These are phyloP conservation scores for Aplochiton taeniatus DNA, from an alignment of 2,797 vertebrate species.

Conservation along the genomic window DNA sequence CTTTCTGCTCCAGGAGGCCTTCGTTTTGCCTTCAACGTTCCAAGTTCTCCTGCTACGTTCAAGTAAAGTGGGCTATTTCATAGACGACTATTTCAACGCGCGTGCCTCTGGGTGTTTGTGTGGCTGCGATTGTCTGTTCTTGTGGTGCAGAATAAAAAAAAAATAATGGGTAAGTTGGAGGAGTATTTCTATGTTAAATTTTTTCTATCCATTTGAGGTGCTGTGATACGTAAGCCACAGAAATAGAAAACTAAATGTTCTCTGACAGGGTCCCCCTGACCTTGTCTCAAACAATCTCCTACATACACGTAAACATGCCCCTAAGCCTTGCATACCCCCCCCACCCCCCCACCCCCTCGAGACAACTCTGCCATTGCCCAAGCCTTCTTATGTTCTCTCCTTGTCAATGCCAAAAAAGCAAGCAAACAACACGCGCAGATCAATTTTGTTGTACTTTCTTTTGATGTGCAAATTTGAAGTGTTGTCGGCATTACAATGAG, in stretches of 20 bases:
- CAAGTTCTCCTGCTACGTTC: no score
- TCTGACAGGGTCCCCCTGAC: slow-evolving; percentile 70
- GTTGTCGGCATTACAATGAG: slow-evolving; percentile 17
- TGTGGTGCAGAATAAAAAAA: no score
- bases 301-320: slow-evolving; percentile 39
- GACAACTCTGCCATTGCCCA: slow-evolving; percentile 55
- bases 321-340: slow-evolving; percentile 25
- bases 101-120: background rate
- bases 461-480: background rate
- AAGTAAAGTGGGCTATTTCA: no score
- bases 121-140: slow-evolving; percentile 10
- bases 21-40: slow-evolving; percentile 46
- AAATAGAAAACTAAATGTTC: slow-evolving; percentile 67
- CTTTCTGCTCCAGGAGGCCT: slow-evolving; percentile 41
- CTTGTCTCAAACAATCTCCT: slow-evolving; percentile 70
- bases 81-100: no score
- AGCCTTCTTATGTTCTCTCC: slow-evolving; percentile 31
- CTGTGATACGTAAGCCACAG: slow-evolving; percentile 58
- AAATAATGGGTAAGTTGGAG: slow-evolving; percentile 4
- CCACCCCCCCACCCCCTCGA: slow-evolving; percentile 4
- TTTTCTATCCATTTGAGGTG: slow-evolving; percentile 60
- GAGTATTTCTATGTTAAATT: slow-evolving; percentile 68
- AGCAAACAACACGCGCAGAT: slow-evolving; percentile 5
- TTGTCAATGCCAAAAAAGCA: slow-evolving; percentile 26
- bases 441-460: background rate